Conservation (phyloP, 2,113 vertebrate species). For the Tragelaphus strepsiceros region DNA sequence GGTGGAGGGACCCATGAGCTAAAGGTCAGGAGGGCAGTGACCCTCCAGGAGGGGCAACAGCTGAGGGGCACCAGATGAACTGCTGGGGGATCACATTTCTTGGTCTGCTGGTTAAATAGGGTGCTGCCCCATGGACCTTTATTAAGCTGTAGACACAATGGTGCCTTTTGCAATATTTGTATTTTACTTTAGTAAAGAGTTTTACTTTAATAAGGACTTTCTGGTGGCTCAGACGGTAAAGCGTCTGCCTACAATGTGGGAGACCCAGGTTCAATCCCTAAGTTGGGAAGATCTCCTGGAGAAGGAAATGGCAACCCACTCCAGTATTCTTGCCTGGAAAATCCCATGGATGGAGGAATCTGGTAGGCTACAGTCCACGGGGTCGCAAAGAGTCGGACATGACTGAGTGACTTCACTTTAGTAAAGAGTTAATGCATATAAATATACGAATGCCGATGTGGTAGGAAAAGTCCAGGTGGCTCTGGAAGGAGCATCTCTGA, state of each 20-base stretch:
- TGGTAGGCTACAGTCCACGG: background rate
- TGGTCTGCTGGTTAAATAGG: background rate
- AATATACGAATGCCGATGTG: background rate
- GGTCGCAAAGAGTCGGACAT: accelerated
- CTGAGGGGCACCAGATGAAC: background rate
- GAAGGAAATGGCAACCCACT: background rate
- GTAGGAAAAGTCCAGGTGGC: background rate
- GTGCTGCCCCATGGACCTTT: background rate
- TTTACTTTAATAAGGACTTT: background rate
- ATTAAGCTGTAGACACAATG: background rate
- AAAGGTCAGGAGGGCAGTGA: background rate
- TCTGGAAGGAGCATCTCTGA: background rate
- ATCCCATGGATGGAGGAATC: background rate
- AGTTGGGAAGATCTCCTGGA: background rate
- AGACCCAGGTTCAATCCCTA: background rate
- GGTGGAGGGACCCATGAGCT: background rate
- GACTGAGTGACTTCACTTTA: background rate
- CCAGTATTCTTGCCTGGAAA: background rate
- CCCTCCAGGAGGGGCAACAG: background rate
- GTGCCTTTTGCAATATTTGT: background rate
- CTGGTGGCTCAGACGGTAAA: background rate
- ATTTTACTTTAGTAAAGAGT: background rate
- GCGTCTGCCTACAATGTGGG: background rate
- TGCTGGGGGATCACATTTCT: background rate
- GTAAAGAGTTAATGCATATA: background rate